A percentile compares a stretch with the other conserved stretches of the same genome.
Evolutionary conservation across 1,140 invertebrate genomes (phyloP).

Genomic region (Drosophila novamexicana): DNA sequence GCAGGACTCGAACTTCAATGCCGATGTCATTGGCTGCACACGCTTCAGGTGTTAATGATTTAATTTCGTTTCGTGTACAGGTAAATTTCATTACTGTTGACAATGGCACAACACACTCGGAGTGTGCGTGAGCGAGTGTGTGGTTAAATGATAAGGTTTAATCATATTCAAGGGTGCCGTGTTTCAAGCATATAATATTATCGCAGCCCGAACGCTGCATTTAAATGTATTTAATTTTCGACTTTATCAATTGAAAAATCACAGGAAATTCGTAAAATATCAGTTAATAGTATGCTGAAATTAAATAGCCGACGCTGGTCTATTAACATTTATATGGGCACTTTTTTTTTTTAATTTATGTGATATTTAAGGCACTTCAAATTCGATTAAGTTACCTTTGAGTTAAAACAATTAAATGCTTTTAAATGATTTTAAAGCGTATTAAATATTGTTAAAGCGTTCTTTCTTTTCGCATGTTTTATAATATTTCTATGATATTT

Average conservation of each 20-base stretch:
- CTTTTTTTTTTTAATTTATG: not conserved
- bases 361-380: conserved; percentile 18
- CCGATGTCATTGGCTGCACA: conserved; percentile 42
- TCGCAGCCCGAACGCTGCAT: conserved; percentile 10
- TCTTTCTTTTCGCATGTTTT: too few species aligned
- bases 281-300: conserved; percentile 24
- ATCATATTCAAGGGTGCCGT: conserved; percentile 43
- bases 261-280: conserved; percentile 17
- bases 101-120: conserved; percentile 54
- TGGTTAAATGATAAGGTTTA: conserved; percentile 52
- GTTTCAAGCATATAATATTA: conserved; percentile 43
- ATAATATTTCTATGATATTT: too few species aligned
- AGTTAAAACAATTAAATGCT: too few species aligned
- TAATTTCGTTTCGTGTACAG: conserved; percentile 75
- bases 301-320: conserved; percentile 18
- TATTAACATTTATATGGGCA: conserved; percentile 30
- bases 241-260: conserved; percentile 22
- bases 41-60: conserved; percentile 78
- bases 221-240: conserved; percentile 28
- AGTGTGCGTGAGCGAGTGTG: conserved; percentile 16
- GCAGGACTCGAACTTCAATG: conserved; percentile 19
- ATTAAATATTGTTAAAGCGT: too few species aligned
- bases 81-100: conserved; percentile 79
- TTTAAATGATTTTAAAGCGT: too few species aligned
- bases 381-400: too few species aligned